Evolutionary conservation across 92 coral and sea anemone genomes (phyloP).

Genomic region (Epizoanthus illoricatus): DNA sequence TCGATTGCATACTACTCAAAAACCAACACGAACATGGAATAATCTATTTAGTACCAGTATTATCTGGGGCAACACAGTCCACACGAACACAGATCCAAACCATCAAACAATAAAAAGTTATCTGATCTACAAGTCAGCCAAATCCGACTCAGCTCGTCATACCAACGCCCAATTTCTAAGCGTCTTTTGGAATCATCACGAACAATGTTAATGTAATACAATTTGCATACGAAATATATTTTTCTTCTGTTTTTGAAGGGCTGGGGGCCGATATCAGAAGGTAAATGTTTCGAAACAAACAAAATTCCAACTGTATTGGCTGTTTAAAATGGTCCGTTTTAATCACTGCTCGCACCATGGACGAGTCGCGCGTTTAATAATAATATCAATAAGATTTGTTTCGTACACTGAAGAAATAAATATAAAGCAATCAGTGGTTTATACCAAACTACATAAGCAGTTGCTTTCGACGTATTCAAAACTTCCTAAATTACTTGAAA

Average conservation of each 20-base stretch:
- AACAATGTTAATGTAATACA: neutral
- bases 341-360: neutral
- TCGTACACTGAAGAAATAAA: too few relatives aligned
- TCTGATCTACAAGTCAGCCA: neutral
- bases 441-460: too few relatives aligned
- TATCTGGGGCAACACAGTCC: too few relatives aligned
- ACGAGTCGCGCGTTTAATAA: neutral
- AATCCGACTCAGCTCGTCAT: neutral
- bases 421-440: too few relatives aligned
- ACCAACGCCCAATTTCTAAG: neutral
- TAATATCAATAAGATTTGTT: neutral
- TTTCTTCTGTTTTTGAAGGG: neutral
- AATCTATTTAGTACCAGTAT: too few relatives aligned
- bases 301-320: neutral
- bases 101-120: too few relatives aligned
- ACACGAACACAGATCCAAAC: too few relatives aligned
- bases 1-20: too few relatives aligned
- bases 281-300: neutral
- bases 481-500: too few relatives aligned
- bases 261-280: neutral
- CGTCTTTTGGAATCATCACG: neutral
- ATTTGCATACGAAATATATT: neutral
- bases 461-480: too few relatives aligned
- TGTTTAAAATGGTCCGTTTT: neutral
- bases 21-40: too few relatives aligned